phyloP scores from a whole-genome alignment of 1,140 invertebrate species.

The Plutomurus gul region DNA sequence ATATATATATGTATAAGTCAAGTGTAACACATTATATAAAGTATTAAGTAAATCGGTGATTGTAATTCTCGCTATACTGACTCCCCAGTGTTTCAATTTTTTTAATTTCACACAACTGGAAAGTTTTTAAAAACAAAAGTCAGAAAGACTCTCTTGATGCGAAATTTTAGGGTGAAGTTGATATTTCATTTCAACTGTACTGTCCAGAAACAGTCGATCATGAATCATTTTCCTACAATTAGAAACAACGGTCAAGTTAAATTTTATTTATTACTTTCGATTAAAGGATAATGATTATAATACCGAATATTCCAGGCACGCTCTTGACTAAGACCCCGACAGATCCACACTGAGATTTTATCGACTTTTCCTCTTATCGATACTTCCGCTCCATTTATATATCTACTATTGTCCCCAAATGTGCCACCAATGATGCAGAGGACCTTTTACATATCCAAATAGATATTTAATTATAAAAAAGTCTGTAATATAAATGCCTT shows the following conservation, averaged over 20 bases:
- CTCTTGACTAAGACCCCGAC: background rate
- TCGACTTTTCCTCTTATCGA: background rate
- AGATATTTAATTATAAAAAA: background rate
- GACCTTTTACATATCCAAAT: background rate
- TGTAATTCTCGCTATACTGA: too few relatives aligned
- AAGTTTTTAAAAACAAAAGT: background rate
- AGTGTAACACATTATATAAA: too few relatives aligned
- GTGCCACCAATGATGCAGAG: background rate
- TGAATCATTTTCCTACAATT: background rate
- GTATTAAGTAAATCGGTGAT: too few relatives aligned
- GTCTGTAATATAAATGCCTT: background rate
- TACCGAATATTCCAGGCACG: background rate
- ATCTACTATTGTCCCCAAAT: background rate
- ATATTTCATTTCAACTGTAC: background rate
- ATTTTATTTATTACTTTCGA: background rate
- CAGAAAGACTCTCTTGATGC: background rate
- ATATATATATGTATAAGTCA: too few relatives aligned
- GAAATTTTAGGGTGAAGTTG: background rate
- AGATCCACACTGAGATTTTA: background rate
- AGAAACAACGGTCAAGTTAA: too few relatives aligned
- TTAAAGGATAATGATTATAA: background rate
- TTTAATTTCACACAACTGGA: too few relatives aligned
- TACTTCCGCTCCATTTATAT: background rate
- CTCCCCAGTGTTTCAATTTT: too few relatives aligned
- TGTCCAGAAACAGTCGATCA: background rate